Conservation (phyloP, 2,113 vertebrate species). For the Hippocampus guttulatus region DNA sequence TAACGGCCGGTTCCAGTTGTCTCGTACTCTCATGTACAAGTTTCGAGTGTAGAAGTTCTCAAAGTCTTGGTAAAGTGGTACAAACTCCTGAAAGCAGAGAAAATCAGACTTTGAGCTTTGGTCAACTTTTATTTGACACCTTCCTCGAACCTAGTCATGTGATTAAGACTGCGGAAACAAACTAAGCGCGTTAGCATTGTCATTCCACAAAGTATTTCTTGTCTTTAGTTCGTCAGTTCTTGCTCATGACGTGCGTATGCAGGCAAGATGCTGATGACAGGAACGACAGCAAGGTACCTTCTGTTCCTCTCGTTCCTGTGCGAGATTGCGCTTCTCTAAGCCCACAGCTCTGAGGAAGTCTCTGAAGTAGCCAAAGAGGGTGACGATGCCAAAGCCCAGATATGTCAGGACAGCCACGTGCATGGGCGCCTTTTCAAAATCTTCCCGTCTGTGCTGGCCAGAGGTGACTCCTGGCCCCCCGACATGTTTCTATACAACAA, state of each 20-base stretch:
- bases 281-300: slow-evolving; percentile 73
- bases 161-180: too few relatives aligned
- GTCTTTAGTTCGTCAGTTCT: too few relatives aligned
- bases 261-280: slow-evolving; percentile 12
- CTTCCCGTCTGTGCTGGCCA: slow-evolving; percentile 67
- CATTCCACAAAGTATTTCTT: too few relatives aligned
- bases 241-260: slow-evolving; percentile 1
- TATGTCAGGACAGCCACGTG: slow-evolving; percentile 86
- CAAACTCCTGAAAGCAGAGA: slow-evolving; percentile 77
- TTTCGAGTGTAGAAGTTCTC: slow-evolving; percentile 93
- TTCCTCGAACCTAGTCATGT: too few relatives aligned
- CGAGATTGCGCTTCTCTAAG: slow-evolving; percentile 82
- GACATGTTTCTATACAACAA: slow-evolving; percentile 77
- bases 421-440: slow-evolving; percentile 86
- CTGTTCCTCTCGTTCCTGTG: slow-evolving; percentile 84
- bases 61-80: slow-evolving; percentile 95
- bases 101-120: background rate
- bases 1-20: slow-evolving; percentile 90
- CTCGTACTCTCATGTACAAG: slow-evolving; percentile 89
- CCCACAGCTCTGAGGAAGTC: slow-evolving; percentile 88
- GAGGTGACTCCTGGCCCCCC: slow-evolving; percentile 54
- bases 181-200: too few relatives aligned
- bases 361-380: slow-evolving; percentile 87
- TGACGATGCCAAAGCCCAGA: slow-evolving; percentile 84
- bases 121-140: background rate